Evolutionary conservation across 2,797 vertebrate genomes (phyloP), one percentile per base, ranked within the genome.

Genomic region (Cichlasoma orientale): DNA sequence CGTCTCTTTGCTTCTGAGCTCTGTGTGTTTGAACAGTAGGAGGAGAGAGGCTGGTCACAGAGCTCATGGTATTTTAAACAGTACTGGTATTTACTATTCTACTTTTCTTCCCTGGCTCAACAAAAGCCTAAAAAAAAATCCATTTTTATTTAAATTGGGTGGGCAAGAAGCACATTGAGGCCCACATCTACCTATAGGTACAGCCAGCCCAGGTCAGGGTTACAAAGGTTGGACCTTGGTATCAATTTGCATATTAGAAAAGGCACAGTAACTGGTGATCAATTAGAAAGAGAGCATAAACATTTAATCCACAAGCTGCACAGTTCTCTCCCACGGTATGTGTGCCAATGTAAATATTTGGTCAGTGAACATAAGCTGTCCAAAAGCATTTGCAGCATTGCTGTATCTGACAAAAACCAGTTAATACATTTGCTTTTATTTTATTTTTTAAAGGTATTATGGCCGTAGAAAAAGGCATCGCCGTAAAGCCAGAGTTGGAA

Each of bases 41-140:
- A 66, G 61, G 9, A 50, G 1, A 68, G 10, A 50, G 16, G 25
- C 0, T 50, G 19, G 6, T 29, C 0, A 8, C 3, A 0, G 47
- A 50, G 18, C 41, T 50, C 12, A 16, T 27, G 25, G 25, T 68
- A 50, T 3, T 68, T 50, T 13, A 68, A 50, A 68, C 41, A 50
- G 0, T 68, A 29, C 1, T 2, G 18, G 9, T 12, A 23, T 12
- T 68, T 68, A 25, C 25, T 2, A 44, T 68, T 27, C 23, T 3
- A 47, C 44, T 66, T 66, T 63, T 25, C 8, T 63, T 47, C 16
- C 27, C 25, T n/a, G 16, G 47, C 41, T 66, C 16, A 27, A 12
- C 23, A 66, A 29, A 47, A 66, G 41, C 2, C 12, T 66, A 0
- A 66, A 66, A 16, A 3, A 52, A n/a, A 21, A 0, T 14, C 11